phyloP scores from a whole-genome alignment of 2,797 vertebrate genomes.

The Acrocephalus scirpaceus region DNA sequence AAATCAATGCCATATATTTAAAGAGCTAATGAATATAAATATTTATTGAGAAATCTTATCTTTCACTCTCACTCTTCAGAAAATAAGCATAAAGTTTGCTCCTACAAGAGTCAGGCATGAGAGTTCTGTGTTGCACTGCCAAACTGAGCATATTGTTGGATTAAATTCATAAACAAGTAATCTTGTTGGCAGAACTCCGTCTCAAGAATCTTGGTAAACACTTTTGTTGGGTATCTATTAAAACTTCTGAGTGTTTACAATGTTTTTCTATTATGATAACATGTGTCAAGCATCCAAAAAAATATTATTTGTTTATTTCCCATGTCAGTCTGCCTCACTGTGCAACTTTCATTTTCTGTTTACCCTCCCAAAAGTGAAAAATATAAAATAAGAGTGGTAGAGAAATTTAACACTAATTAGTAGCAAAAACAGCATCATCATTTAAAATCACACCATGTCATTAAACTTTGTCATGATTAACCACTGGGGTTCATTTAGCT shows the following conservation, averaged over 20 bases:
- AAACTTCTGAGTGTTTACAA: neutral
- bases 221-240: neutral
- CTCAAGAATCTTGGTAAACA: neutral
- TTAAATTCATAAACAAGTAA: neutral
- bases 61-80: neutral
- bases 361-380: neutral
- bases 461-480: conserved; percentile 55
- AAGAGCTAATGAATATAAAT: neutral
- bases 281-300: neutral
- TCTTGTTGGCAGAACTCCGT: neutral
- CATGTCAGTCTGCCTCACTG: neutral
- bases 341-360: neutral
- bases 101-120: neutral
- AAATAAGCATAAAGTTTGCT: neutral
- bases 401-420: conserved; percentile 8
- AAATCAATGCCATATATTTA: neutral
- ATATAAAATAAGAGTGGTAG: neutral
- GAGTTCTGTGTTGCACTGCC: neutral
- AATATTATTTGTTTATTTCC: neutral
- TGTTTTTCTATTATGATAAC: neutral
- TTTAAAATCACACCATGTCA: conserved; percentile 38
- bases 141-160: neutral
- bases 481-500: conserved; percentile 33
- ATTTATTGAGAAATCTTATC: neutral
- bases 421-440: neutral